Evolutionary conservation across 2,888 invertebrate genomes (phyloP).

Genomic region (Stenodera caucasica): DNA sequence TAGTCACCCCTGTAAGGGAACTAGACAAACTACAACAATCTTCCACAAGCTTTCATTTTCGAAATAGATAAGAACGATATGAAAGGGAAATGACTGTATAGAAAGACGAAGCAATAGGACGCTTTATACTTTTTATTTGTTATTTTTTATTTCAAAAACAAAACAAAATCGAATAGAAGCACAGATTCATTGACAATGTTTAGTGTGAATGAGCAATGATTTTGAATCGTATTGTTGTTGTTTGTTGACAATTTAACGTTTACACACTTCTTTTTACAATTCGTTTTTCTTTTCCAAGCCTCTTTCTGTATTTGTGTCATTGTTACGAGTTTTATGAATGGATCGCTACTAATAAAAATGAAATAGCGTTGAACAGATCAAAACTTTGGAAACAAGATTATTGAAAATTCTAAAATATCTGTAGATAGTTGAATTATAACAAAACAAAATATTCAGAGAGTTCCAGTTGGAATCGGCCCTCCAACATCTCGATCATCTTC

Average conservation of each 20-base stretch:
- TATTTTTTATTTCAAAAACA: not conserved
- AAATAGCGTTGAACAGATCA: not conserved
- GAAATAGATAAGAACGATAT: not conserved
- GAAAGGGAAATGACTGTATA: not conserved
- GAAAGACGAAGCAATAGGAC: not conserved
- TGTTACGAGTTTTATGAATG: constrained; percentile 25
- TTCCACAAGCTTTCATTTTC: not conserved
- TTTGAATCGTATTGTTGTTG: constrained; percentile 21
- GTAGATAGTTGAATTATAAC: too few relatives aligned
- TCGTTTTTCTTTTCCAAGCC: constrained; percentile 11
- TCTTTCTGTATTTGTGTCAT: not conserved
- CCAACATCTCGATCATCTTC: too few relatives aligned
- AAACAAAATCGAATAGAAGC: constrained; percentile 17
- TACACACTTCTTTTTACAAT: constrained; percentile 21
- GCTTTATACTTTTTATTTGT: not conserved
- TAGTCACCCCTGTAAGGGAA: constrained; percentile 12
- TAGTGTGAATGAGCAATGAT: constrained; percentile 11
- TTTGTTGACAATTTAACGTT: constrained; percentile 28
- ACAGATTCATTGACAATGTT: constrained; percentile 17
- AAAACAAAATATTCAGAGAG: too few relatives aligned
- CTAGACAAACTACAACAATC: not conserved
- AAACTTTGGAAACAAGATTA: too few relatives aligned
- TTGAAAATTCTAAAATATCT: too few relatives aligned
- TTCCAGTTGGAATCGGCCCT: too few relatives aligned
- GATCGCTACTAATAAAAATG: not conserved